Evolutionary conservation across 1,140 invertebrate genomes (phyloP).

Genomic region (Drosophila ercepeae): DNA sequence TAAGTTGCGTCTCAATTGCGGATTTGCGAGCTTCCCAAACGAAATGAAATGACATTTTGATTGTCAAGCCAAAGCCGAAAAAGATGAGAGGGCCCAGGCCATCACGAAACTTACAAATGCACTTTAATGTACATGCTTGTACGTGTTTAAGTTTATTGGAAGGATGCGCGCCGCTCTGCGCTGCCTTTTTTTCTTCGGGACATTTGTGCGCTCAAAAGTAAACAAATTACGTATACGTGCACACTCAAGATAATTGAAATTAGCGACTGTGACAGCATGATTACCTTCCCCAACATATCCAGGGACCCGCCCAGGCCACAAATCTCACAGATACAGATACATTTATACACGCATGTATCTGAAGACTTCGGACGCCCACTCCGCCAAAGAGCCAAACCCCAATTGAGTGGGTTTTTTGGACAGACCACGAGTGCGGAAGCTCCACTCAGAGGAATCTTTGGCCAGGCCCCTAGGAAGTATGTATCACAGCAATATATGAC

Average conservation of each 20-base stretch:
- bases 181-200: constrained; percentile 30
- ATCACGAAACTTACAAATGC: constrained; percentile 43
- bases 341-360: constrained; percentile 38
- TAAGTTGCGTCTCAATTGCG: constrained; percentile 79
- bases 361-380: constrained; percentile 57
- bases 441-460: not conserved
- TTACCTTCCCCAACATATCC: constrained; percentile 67
- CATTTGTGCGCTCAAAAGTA: constrained; percentile 42
- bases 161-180: constrained; percentile 33
- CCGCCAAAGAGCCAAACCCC: constrained; percentile 61
- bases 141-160: constrained; percentile 42
- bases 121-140: constrained; percentile 43
- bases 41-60: constrained; percentile 70
- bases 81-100: constrained; percentile 27
- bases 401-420: constrained; percentile 76
- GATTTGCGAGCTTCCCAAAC: constrained; percentile 63
- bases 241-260: constrained; percentile 78
- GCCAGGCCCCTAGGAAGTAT: too few relatives aligned
- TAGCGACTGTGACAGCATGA: constrained; percentile 78
- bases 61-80: constrained; percentile 54
- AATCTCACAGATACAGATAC: constrained; percentile 54
- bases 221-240: constrained; percentile 71
- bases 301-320: constrained; percentile 48
- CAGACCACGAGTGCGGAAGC: constrained; percentile 41
- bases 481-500: too few relatives aligned